Evolutionary conservation across 2,888 invertebrate genomes (phyloP), one percentile per base, ranked within the genome.

Genomic region (Cinara cedri): DNA sequence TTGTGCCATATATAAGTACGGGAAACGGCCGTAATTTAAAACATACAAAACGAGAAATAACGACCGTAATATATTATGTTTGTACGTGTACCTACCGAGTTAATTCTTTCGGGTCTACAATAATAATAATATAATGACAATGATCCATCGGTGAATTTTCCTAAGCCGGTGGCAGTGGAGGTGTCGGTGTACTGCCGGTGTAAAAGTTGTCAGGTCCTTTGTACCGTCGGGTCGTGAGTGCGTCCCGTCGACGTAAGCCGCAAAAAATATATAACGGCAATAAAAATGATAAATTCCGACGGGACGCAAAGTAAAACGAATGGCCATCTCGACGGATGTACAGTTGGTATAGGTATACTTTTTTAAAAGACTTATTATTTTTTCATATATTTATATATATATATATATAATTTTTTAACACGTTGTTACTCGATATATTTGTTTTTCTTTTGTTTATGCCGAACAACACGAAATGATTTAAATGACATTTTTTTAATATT

Each of bases 251-350:
- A 1, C 1, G 49, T 78, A 78, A 78, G 68, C 68, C 51, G 68
- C n/a, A 34, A 68, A 60, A 60, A 68, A 78, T 78, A 68, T 78
- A 78, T 34, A 49, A 78, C 57, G 76, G 68, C 68, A 78, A 78
- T 78, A 78, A 78, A 78, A 78, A 78, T 78, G 76, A 78, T 78
- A 78, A 78, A 78, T 57, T 60, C 68, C 68, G 76, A 78, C 68
- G 76, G 49, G 68, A 21, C 49, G 60, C 49, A 78, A 68, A 76
- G 76, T 76, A 76, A 76, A 76, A 76, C 76, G 66, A 76, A 76
- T 76, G 76, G 46, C 66, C 76, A 14, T 46, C 46, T 57, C 16
- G 46, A 42, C 75, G 54, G 6, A 26, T n/a, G 44, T n/a, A n/a
- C 21, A 1, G n/a, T 34, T 1, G 14, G 49, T 65, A 51, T 51